Evolutionary conservation across 2,888 invertebrate genomes (phyloP).

Genomic region (Prosapia bicincta): DNA sequence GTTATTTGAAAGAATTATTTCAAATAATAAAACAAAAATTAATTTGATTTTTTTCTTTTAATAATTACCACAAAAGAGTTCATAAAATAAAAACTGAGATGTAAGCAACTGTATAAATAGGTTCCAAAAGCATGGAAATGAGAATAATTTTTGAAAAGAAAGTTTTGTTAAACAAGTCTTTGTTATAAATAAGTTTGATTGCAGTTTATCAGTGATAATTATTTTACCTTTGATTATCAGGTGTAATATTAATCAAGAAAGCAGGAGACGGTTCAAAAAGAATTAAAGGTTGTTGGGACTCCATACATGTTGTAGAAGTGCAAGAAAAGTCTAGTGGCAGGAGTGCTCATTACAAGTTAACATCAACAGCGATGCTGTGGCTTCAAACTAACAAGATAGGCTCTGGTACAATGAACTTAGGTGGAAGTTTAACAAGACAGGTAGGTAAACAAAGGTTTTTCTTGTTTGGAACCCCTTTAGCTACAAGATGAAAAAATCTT

Average conservation of each 20-base stretch:
- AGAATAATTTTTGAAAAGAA: too few species aligned
- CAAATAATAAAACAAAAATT: too few species aligned
- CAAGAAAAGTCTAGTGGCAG: slow-evolving; percentile 93
- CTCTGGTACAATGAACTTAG: slow-evolving; percentile 98
- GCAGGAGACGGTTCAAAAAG: slow-evolving; percentile 97
- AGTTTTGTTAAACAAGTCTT: too few species aligned
- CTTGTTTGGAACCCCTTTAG: too few species aligned
- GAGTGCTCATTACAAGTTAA: slow-evolving; percentile 96
- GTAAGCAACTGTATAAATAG: too few species aligned
- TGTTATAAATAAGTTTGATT: too few species aligned
- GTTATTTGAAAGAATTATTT: too few species aligned
- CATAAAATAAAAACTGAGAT: too few species aligned
- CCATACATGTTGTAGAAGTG: slow-evolving; percentile 98
- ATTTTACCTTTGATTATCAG: slow-evolving; percentile 49
- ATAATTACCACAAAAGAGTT: too few species aligned
- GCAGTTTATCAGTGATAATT: not conserved
- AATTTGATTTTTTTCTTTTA: too few species aligned
- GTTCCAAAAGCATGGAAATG: too few species aligned
- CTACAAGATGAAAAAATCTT: too few species aligned
- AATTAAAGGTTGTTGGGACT: slow-evolving; percentile 99
- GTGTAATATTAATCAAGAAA: slow-evolving; percentile 98
- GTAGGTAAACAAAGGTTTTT: slow-evolving; percentile 52
- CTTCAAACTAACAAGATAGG: slow-evolving; percentile 95
- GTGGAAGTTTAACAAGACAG: slow-evolving; percentile 97
- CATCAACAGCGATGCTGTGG: slow-evolving; percentile 99